A percentile compares a stretch with the other conserved stretches of the same genome.
Evolutionary conservation across 2,797 vertebrate species (phyloP).

Genomic region (Sebastes cheni): DNA sequence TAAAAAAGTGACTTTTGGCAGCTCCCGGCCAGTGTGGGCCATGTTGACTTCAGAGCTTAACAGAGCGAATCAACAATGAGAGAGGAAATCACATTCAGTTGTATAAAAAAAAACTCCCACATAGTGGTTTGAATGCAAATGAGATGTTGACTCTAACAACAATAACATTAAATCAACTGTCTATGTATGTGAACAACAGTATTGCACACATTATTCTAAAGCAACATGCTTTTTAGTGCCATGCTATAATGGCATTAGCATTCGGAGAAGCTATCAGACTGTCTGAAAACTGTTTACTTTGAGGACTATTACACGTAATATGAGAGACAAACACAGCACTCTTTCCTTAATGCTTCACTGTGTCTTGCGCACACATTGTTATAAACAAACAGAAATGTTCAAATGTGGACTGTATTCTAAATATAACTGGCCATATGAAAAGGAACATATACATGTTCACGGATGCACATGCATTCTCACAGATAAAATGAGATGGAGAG

Average conservation of each 20-base stretch:
- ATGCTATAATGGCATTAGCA: slow-evolving; percentile 14
- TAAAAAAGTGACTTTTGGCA: neutral
- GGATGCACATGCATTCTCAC: neutral
- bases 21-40: neutral
- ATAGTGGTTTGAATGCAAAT: neutral
- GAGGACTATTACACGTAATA: slow-evolving; percentile 32
- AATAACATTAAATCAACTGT: neutral
- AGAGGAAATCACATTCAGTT: neutral
- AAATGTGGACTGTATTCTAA: neutral
- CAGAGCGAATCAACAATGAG: neutral
- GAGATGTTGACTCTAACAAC: neutral
- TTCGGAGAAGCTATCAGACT: slow-evolving; percentile 15
- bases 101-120: neutral
- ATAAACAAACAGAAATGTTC: neutral
- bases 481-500: neutral
- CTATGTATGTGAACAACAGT: neutral
- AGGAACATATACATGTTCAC: neutral
- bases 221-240: neutral
- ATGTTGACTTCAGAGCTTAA: neutral
- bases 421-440: neutral
- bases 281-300: slow-evolving; percentile 25
- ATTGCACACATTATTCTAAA: neutral
- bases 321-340: slow-evolving; percentile 25
- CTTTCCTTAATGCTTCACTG: slow-evolving; percentile 11
- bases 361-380: neutral